Base-by-base conservation (phyloP, 2,113 vertebrate genomes). In the Misgurnus mizolepis region DNA sequence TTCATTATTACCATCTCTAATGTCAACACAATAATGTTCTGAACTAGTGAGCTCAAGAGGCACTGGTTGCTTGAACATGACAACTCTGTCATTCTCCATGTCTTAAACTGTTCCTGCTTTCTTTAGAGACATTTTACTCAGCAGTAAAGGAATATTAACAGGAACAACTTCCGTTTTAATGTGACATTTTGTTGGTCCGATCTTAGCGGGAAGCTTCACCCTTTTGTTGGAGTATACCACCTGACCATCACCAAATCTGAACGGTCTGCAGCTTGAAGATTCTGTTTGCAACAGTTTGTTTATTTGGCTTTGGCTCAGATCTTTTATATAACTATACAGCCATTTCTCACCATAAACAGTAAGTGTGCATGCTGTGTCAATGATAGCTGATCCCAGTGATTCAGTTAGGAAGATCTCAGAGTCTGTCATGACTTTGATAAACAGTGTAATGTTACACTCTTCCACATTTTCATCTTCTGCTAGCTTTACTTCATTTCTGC, bases 351-450 rank as follows among this genome's bases (percentile, higher is more conserved):
- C 72, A 69, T 66, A 84, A 34, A 86, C 55, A 18, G 74, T 81
- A 40, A 43, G 18, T 7, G 74, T 79, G 55, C 69, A 72, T 7
- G 66, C 79, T 49, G 79, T 80, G 58, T 80, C 67, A 61, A 82
- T 85, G 3, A 34, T 34, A 34, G 27, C 27, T 34, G 27, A 34
- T 34, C 27, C 27, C 27, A 34, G 27, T 34, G 10, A 85, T 34
- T 82, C 77, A 49, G 45, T 39, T 18, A 78, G 70, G 53, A 81
- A 84, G 17, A 84, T 78, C 39, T 81, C 79, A 45, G 69, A 7
- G 7, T 75, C 69, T 55, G 62, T 74, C 3, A 61, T 62, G 4
- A 73, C 11, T n/a, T 78, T 80, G 41, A 47, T 58, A 47, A 72
- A 60, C 27, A 78, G 40, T 40, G 74, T 78, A 7, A 78, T 81